Evolutionary conservation across 1,140 invertebrate species (phyloP).

Genomic region (Aradophagus sp.): DNA sequence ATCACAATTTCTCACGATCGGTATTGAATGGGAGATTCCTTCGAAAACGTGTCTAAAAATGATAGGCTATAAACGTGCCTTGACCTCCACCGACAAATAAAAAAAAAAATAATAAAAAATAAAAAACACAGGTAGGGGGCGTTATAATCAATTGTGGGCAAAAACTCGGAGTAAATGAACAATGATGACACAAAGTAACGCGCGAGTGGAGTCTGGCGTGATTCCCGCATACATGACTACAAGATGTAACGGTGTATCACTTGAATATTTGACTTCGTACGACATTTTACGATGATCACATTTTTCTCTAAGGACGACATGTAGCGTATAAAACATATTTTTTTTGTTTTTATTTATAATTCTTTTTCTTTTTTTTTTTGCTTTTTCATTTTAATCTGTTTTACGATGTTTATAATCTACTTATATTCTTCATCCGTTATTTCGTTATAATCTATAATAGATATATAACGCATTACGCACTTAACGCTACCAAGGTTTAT

Average conservation of each 20-base stretch:
- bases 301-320: constrained; percentile 70
- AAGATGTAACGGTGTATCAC: constrained; percentile 62
- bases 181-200: constrained; percentile 31
- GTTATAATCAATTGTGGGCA: constrained; percentile 21
- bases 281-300: constrained; percentile 67
- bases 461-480: constrained; percentile 65
- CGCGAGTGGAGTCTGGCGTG: constrained; percentile 43
- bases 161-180: constrained; percentile 37
- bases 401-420: constrained; percentile 60
- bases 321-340: constrained; percentile 75
- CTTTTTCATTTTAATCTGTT: constrained; percentile 37
- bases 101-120: too few species aligned
- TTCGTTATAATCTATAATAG: constrained; percentile 63
- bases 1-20: constrained; percentile 46
- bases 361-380: constrained; percentile 34
- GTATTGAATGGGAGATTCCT: constrained; percentile 46
- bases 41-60: constrained; percentile 40
- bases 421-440: constrained; percentile 59
- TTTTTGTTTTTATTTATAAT: constrained; percentile 61
- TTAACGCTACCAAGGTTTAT: constrained; percentile 67
- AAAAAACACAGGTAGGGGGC: constrained; percentile 11
- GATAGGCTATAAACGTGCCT: constrained; percentile 42
- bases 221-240: constrained; percentile 52
- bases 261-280: constrained; percentile 63
- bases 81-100: constrained; percentile 44